Base-by-base conservation (phyloP, 2,888 invertebrate species). In the Synergus itoensis region DNA sequence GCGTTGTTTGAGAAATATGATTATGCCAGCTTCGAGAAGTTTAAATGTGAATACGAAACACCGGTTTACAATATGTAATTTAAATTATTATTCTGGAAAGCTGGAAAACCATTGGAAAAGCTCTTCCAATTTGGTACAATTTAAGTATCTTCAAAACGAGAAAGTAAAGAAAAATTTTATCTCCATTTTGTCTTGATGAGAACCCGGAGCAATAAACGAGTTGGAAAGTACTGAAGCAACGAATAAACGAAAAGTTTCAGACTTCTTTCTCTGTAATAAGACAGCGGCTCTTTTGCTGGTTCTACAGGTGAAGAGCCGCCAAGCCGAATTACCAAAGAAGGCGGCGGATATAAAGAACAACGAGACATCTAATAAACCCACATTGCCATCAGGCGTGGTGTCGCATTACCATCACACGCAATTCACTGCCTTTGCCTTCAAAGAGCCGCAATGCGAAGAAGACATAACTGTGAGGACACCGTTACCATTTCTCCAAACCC, bases 351-450 rank as follows among this genome's bases (percentile, higher is more conserved):
- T 69, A 77, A 77, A 80, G 77, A 36, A 60, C 62, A 45, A 60
- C 57, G 60, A 77, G 65, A 67, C 67, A 76, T 77, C 69, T 45
- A 73, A 83, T 78, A 81, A 82, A 77, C 65, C 78, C 67, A 79
- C 76, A 77, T 82, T 48, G 64, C 65, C n/a, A 28, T 28, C 28
- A 16, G 16, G 60, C 60, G n/a, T 73, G 80, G 78, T 79, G 82
- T 80, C 77, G 79, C 79, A 57, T 80, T 79, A 81, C 80, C 77
- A 43, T 28, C 60, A 60, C 67, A 43, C 43, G 75, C 79, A 73
- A 79, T 69, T 67, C 67, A 67, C 73, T 73, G 53, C 69, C 53
- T 53, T 73, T 9, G 36, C 36, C 21, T 45, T 69, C 69, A 69
- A 69, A 45, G 45, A 69, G 21, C 21, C 48, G 45, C 45, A 14